A percentile compares a stretch with the other conserved stretches of the same genome.
phyloP scores from a whole-genome alignment of 2,113 vertebrate species.

The Urocolius indicus region DNA sequence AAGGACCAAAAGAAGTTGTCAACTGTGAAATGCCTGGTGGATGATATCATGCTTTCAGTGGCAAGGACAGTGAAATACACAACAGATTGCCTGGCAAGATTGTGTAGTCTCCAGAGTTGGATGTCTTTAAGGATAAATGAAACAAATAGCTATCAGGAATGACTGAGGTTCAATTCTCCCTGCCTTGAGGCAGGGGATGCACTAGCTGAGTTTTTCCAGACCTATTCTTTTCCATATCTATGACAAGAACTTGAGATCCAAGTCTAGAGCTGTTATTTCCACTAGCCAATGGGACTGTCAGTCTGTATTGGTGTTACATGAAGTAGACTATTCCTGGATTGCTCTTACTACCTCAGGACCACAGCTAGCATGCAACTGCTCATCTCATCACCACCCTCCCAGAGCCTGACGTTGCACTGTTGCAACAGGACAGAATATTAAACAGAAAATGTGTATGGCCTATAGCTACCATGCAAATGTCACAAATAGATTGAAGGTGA shows the following conservation, averaged over 20 bases:
- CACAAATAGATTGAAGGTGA: not conserved
- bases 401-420: not conserved
- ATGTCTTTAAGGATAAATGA: not conserved
- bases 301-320: not conserved
- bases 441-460: not conserved
- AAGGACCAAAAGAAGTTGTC: not conserved
- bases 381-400: not conserved
- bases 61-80: conserved; percentile 1
- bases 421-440: not conserved
- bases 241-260: not conserved
- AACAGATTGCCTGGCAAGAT: conserved; percentile 52
- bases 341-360: not conserved
- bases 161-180: not conserved
- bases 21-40: conserved; percentile 5
- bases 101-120: not conserved
- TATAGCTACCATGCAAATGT: not conserved
- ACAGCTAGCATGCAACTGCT: not conserved
- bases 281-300: not conserved
- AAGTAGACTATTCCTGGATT: not conserved
- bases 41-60: not conserved
- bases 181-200: not conserved
- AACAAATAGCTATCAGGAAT: not conserved
- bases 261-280: not conserved
- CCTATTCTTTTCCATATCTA: not conserved
- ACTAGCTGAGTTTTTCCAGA: not conserved